Conservation (phyloP, 2,888 invertebrate genomes). For the Perizoma flavofasciatum region DNA sequence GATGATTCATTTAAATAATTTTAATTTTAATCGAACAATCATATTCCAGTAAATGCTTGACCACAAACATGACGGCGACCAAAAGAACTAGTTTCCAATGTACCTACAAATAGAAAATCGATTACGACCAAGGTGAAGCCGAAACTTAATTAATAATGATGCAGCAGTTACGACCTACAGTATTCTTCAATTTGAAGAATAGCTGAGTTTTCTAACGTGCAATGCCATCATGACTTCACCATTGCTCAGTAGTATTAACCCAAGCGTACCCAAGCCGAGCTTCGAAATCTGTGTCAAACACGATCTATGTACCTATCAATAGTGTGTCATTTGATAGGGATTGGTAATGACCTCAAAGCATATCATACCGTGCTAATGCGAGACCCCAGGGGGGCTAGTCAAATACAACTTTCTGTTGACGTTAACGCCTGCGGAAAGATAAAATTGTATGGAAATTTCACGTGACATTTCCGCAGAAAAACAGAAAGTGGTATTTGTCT, state of each 20-base stretch:
- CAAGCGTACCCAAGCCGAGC: slow-evolving; percentile 32
- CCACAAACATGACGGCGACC: slow-evolving; percentile 7
- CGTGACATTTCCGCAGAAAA: too few relatives aligned
- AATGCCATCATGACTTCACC: slow-evolving; percentile 32
- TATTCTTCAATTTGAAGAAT: slow-evolving; percentile 22
- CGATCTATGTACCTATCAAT: slow-evolving; percentile 9
- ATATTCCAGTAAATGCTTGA: slow-evolving; percentile 5
- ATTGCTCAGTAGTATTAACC: slow-evolving; percentile 32
- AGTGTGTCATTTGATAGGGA: neutral
- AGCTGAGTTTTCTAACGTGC: slow-evolving; percentile 25
- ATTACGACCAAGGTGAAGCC: slow-evolving; percentile 29
- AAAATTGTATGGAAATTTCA: too few relatives aligned
- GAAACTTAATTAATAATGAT: slow-evolving; percentile 29
- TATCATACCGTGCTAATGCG: too few relatives aligned
- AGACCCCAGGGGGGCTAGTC: too few relatives aligned
- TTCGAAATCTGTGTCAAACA: slow-evolving; percentile 21
- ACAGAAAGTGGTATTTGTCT: too few relatives aligned
- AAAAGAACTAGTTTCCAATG: slow-evolving; percentile 19
- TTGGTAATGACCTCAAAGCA: neutral
- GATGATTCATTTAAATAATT: slow-evolving; percentile 3
- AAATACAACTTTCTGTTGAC: too few relatives aligned
- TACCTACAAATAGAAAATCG: slow-evolving; percentile 31
- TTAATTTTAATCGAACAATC: slow-evolving; percentile 3
- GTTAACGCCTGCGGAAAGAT: too few relatives aligned
- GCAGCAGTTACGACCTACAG: slow-evolving; percentile 22